Base-by-base conservation (phyloP, 1,140 invertebrate genomes). In the Campoletis sonorensis region DNA sequence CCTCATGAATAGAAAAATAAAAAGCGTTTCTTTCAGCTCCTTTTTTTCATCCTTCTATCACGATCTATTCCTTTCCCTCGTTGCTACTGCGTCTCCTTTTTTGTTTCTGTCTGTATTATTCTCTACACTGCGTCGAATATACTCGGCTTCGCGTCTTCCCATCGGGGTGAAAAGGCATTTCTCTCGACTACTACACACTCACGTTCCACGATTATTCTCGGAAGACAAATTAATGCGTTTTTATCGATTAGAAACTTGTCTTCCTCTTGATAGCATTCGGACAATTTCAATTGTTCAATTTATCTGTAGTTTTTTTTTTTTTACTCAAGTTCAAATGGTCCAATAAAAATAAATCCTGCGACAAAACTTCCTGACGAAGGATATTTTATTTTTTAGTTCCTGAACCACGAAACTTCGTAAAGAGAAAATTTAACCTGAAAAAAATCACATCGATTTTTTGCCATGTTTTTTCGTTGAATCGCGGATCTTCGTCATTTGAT, bases 21-120 rank as follows among this genome's bases (percentile, higher is more conserved):
- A 13, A 26, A 26, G 11, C n/a, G n/a, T 26, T 23, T 26, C 23
- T 26, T 64, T 64, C 61, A 23, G n/a, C 21, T 64, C n/a, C 10
- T 54, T 54, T 21, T 54, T 2, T 51, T 51, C 3, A 54, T 54
- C 51, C 18, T 54, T 54, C 51, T 54, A 54, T 54, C 51, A 18
- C 51, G 51, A 54, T 54, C 51, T 54, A 54, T 54, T 54, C 51
- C 16, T 54, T 54, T 54, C 16, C 51, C 51, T 54, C 51, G 51
- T n/a, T 54, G 13, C 3, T 54, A n/a, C 51, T 18, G 51, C 51
- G 51, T 54, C 51, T 54, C 51, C 51, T 54, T 54, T 54, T 54
- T 54, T 18, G 51, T 51, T 51, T 13, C 18, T 54, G 51, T 10
- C 5, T 18, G 51, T n/a, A n/a, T 45, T n/a, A n/a, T 45, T 45